These are phyloP conservation scores for Himalopsyche phryganea DNA, from an alignment of 1,140 invertebrate genomes.

Conservation along the genomic window DNA sequence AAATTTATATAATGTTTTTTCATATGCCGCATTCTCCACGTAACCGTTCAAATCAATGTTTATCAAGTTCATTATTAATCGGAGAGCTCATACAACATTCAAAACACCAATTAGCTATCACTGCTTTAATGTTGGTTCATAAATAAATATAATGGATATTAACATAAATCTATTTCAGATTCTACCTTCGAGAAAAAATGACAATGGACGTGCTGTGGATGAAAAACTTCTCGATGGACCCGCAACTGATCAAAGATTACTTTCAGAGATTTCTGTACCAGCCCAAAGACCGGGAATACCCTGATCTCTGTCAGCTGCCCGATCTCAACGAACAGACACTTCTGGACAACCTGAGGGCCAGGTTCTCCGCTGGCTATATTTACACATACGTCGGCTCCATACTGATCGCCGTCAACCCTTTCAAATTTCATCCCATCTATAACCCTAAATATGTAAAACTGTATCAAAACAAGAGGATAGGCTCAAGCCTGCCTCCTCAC, in stretches of 20 bases:
- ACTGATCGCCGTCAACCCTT: conserved; percentile 88
- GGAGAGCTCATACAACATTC: too few relatives aligned
- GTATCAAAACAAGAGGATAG: conserved; percentile 86
- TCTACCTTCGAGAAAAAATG: conserved; percentile 80
- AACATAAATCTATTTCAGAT: conserved; percentile 55
- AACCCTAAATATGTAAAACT: conserved; percentile 96
- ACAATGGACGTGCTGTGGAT: conserved; percentile 73
- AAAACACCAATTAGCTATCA: too few relatives aligned
- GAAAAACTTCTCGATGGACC: conserved; percentile 84
- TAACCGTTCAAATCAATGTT: too few relatives aligned
- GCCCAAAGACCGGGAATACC: conserved; percentile 85
- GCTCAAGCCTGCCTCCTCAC: conserved; percentile 88
- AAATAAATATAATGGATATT: too few relatives aligned
- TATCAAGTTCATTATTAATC: too few relatives aligned
- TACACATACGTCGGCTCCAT: conserved; percentile 97
- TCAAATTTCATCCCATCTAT: conserved; percentile 94
- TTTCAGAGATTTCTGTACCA: conserved; percentile 89
- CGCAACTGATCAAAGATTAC: conserved; percentile 84
- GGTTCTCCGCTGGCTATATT: conserved; percentile 89
- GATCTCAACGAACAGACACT: conserved; percentile 92
- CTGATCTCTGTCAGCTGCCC: conserved; percentile 91
- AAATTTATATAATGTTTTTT: too few relatives aligned
- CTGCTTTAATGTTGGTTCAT: too few relatives aligned
- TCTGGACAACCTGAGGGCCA: conserved; percentile 83
- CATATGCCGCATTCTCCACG: too few relatives aligned